Conservation (phyloP, 2,888 invertebrate genomes). For the Lottia scabra region DNA sequence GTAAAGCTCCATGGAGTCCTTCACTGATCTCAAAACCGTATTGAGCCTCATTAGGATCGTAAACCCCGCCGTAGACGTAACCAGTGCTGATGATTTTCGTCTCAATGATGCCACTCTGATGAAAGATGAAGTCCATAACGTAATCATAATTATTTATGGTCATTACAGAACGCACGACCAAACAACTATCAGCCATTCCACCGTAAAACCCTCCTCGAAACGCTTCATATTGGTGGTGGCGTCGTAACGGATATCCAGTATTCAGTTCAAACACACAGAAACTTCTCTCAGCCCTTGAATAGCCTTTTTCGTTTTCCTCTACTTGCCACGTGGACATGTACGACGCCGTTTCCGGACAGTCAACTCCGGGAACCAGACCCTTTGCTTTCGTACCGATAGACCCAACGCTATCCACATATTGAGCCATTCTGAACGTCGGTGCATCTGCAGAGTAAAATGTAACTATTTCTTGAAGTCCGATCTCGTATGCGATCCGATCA, state of each 20-base stretch:
- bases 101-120: constrained; percentile 31
- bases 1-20: constrained; percentile 23
- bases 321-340: constrained; percentile 23
- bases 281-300: not conserved
- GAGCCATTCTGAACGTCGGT: constrained; percentile 13
- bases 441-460: constrained; percentile 32
- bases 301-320: not conserved
- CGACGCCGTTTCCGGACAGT: constrained; percentile 33
- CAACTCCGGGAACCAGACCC: constrained; percentile 25
- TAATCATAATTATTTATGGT: constrained; percentile 34
- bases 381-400: constrained; percentile 22
- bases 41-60: constrained; percentile 13
- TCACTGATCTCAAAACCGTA: constrained; percentile 27
- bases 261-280: constrained; percentile 36
- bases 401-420: constrained; percentile 23
- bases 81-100: constrained; percentile 29
- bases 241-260: constrained; percentile 27
- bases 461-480: constrained; percentile 36
- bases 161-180: constrained; percentile 24
- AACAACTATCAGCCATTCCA: constrained; percentile 22
- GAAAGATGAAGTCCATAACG: constrained; percentile 30
- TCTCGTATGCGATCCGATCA: constrained; percentile 38
- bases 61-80: constrained; percentile 24
- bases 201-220: constrained; percentile 16
- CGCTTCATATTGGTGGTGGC: constrained; percentile 6